Evolutionary conservation across 1,140 invertebrate genomes (phyloP).

Genomic region (Cydia pomonella): DNA sequence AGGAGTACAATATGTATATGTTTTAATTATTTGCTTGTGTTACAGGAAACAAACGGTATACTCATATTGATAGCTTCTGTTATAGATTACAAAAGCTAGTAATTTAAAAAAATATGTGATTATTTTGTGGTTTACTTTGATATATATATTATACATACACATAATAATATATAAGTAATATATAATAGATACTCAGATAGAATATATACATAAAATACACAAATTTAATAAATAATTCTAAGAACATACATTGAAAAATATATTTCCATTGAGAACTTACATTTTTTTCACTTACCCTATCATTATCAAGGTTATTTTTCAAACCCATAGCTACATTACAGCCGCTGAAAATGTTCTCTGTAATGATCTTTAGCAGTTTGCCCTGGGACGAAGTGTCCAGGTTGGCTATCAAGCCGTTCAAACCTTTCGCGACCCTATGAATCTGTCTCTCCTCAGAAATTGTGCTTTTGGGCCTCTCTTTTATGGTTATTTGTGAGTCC

Average conservation of each 20-base stretch:
- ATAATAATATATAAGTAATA: too few relatives aligned
- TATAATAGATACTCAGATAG: not conserved
- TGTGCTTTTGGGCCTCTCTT: conserved; percentile 42
- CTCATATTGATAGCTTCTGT: too few relatives aligned
- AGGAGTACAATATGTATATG: too few relatives aligned
- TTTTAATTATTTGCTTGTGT: too few relatives aligned
- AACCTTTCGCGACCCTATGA: conserved; percentile 53
- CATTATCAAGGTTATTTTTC: conserved; percentile 35
- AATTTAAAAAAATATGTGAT: too few relatives aligned
- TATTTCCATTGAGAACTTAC: not conserved
- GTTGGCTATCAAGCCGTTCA: conserved; percentile 48
- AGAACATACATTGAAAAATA: not conserved
- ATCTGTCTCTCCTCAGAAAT: conserved; percentile 43
- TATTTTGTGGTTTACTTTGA: too few relatives aligned
- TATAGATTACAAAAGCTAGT: too few relatives aligned
- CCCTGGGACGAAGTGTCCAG: conserved; percentile 55
- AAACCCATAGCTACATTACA: conserved; percentile 40
- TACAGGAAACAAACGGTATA: too few relatives aligned
- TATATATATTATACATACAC: too few relatives aligned
- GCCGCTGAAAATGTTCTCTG: conserved; percentile 62
- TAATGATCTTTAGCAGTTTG: conserved; percentile 59
- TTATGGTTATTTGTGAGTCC: conserved; percentile 64
- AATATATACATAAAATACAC: conserved; percentile 23
- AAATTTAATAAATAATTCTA: conserved; percentile 13
- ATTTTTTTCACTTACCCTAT: conserved; percentile 28